These are phyloP conservation scores for Poecilia latipinna DNA, from an alignment of 2,113 vertebrate species.

Conservation along the genomic window DNA sequence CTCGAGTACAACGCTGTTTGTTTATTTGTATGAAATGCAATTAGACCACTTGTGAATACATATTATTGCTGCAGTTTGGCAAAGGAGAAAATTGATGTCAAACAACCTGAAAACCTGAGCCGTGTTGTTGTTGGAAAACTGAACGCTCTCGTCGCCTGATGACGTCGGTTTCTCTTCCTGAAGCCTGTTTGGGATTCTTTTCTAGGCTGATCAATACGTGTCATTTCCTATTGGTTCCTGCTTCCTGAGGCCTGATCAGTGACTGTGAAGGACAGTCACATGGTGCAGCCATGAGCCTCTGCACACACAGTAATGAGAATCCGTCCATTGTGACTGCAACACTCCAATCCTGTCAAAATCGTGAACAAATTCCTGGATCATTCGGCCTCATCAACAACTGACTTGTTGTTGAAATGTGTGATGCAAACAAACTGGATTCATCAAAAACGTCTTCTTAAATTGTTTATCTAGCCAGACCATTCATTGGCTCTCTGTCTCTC, in stretches of 20 bases:
- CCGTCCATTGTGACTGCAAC: neutral
- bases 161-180: slow-evolving; percentile 6
- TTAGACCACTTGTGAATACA: neutral
- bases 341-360: neutral
- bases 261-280: slow-evolving; percentile 74
- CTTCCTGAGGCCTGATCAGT: slow-evolving; percentile 66
- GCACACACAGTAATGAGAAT: neutral
- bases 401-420: too few species aligned
- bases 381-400: too few species aligned
- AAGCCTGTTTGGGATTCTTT: slow-evolving; percentile 25
- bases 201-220: slow-evolving; percentile 74
- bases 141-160: neutral
- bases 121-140: neutral
- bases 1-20: neutral
- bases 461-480: too few species aligned
- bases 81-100: neutral
- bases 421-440: too few species aligned
- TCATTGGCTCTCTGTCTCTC: too few species aligned
- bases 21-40: neutral
- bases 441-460: too few species aligned
- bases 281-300: slow-evolving; percentile 9
- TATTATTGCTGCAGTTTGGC: neutral
- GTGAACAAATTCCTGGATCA: too few species aligned
- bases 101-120: neutral
- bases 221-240: slow-evolving; percentile 52